phyloP scores from a whole-genome alignment of 2,797 vertebrate species.

The Sphenopsis melanotis region DNA sequence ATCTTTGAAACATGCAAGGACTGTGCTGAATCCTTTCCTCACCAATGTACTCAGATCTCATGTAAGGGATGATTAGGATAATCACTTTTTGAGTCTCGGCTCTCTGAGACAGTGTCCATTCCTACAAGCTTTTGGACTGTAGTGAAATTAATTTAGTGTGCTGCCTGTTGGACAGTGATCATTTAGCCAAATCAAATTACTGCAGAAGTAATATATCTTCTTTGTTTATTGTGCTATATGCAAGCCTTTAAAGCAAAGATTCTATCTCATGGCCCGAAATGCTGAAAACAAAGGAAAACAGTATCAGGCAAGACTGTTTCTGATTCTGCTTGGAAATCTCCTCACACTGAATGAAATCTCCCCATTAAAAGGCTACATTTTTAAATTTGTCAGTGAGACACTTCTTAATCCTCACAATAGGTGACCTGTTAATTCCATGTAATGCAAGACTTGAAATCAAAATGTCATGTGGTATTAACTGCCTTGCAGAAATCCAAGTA shows the following conservation, averaged over 20 bases:
- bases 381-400: neutral
- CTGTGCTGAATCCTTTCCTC: neutral
- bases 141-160: conserved; percentile 9
- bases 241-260: neutral
- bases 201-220: conserved; percentile 8
- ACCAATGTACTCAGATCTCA: neutral
- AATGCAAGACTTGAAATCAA: conserved; percentile 14
- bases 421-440: neutral
- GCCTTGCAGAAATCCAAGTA: conserved; percentile 12
- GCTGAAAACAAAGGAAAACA: neutral
- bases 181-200: conserved; percentile 25
- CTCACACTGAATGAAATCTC: neutral
- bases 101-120: neutral
- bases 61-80: neutral
- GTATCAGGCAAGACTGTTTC: neutral
- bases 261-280: neutral
- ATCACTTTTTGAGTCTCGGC: neutral
- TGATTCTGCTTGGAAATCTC: neutral
- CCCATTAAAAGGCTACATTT: neutral
- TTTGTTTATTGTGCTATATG: neutral
- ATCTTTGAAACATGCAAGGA: neutral
- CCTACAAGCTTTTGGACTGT: neutral
- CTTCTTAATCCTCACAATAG: neutral
- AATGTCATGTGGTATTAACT: neutral
- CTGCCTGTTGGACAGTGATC: conserved; percentile 1